Evolutionary conservation across 23 tunicate genomes (phyloP), one percentile per base, ranked within the genome.

Genomic region (Corella eumyota): DNA sequence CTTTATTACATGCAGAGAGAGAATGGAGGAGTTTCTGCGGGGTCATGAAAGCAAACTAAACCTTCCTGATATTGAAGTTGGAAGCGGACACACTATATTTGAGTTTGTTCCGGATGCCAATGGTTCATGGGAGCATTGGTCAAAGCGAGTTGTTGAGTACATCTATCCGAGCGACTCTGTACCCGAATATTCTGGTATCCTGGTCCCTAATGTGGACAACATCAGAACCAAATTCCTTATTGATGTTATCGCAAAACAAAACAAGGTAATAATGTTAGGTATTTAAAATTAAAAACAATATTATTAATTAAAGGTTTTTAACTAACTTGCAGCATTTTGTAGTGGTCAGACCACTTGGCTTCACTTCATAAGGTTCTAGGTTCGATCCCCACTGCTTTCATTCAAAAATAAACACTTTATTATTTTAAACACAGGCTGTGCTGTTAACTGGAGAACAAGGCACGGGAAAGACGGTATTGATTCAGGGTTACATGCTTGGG

Each of bases 361-460:
- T n/a, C n/a, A n/a, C n/a, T n/a, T n/a, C n/a, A n/a, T n/a, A n/a
- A n/a, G n/a, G n/a, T n/a, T n/a, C n/a, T n/a, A n/a, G n/a, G n/a
- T n/a, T n/a, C n/a, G n/a, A n/a, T n/a, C n/a, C n/a, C n/a, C n/a
- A n/a, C n/a, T n/a, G n/a, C n/a, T n/a, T n/a, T n/a, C n/a, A n/a
- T n/a, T n/a, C n/a, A n/a, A n/a, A n/a, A n/a, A n/a, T n/a, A n/a
- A n/a, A n/a, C n/a, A n/a, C n/a, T n/a, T n/a, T n/a, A n/a, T 9
- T 40, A 40, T 40, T 40, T 9, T 40, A 40, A 40, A 9, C 63
- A 2, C 67, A 88, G 96, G 88, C 83, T 50, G 99, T 93, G 37
- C 65, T 93, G 36, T 68, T 93, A 59, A 93, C 84, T 36, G 99
- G 99, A 3, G 99, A 93, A 50, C 99, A 93, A 88, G 99, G 99